Percentiles rank a stretch among this genome's conserved stretches.
Conservation (phyloP, 1,140 invertebrate genomes). For the Venustaconcha ellipsiformis region DNA sequence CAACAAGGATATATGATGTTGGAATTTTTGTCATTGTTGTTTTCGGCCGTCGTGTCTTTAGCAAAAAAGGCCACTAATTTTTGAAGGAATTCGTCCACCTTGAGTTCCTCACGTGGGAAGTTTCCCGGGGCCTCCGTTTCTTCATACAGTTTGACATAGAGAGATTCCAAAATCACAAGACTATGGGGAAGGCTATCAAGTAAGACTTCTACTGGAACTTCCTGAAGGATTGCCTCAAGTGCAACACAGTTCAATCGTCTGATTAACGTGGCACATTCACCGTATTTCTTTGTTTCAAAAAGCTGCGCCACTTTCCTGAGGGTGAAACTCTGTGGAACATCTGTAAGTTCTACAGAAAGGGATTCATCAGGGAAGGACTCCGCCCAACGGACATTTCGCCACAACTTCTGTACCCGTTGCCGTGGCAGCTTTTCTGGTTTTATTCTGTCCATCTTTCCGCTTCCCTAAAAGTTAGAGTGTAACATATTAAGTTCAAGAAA, state of each 20-base stretch:
- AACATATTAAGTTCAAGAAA: no score
- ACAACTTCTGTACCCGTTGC: slow-evolving; percentile 51
- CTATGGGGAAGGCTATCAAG: slow-evolving; percentile 89
- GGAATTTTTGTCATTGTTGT: slow-evolving; percentile 68
- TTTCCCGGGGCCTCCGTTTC: slow-evolving; percentile 58
- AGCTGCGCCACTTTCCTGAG: slow-evolving; percentile 49
- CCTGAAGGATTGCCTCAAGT: slow-evolving; percentile 76
- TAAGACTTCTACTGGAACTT: slow-evolving; percentile 87
- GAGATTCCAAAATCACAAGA: slow-evolving; percentile 85
- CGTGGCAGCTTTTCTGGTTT: slow-evolving; percentile 42
- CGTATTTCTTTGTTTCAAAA: slow-evolving; percentile 54
- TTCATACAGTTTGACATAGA: slow-evolving; percentile 80
- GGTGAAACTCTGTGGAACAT: slow-evolving; percentile 53
- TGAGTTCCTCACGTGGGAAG: slow-evolving; percentile 71
- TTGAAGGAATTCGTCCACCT: slow-evolving; percentile 83
- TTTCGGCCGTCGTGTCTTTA: slow-evolving; percentile 71
- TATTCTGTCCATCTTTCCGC: slow-evolving; percentile 45
- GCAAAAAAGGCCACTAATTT: slow-evolving; percentile 85
- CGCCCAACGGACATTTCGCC: slow-evolving; percentile 55
- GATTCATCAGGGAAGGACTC: slow-evolving; percentile 52
- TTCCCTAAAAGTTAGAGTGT: background rate
- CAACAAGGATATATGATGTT: slow-evolving; percentile 72
- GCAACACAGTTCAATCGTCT: slow-evolving; percentile 80
- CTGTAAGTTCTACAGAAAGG: slow-evolving; percentile 45
- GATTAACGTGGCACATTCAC: slow-evolving; percentile 77